Percentiles rank a stretch among this genome's conserved stretches.
These are phyloP conservation scores for Copidosoma aretas DNA, from an alignment of 2,888 invertebrate species.

Conservation along the genomic window DNA sequence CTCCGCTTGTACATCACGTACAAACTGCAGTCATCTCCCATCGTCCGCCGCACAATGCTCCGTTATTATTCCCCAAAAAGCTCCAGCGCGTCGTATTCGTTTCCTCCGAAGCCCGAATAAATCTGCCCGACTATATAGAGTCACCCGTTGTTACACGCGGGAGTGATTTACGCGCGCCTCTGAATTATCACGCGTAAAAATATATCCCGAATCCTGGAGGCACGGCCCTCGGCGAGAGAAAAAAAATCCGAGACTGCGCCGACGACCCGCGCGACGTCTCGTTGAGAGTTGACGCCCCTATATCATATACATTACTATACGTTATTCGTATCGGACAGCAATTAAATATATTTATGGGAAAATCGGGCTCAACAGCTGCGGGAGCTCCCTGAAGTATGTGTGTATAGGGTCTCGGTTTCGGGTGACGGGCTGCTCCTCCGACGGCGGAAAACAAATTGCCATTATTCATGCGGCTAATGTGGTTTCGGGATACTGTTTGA, in stretches of 20 bases:
- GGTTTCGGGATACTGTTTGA: background rate
- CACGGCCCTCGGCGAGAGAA: background rate
- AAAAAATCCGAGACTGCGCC: background rate
- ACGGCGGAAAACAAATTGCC: conserved; percentile 27
- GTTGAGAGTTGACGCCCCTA: too few relatives aligned
- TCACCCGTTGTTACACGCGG: background rate
- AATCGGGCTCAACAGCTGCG: background rate
- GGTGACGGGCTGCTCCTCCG: conserved; percentile 10
- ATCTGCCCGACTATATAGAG: too few relatives aligned
- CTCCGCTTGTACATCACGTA: too few relatives aligned
- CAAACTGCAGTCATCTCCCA: too few relatives aligned
- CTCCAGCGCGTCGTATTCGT: too few relatives aligned
- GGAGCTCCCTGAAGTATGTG: too few relatives aligned
- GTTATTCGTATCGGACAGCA: too few relatives aligned
- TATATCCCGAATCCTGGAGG: background rate
- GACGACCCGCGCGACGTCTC: background rate
- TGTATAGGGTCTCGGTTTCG: too few relatives aligned
- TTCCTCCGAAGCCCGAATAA: background rate
- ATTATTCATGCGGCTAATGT: conserved; percentile 10
- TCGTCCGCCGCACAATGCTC: too few relatives aligned
- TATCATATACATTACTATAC: too few relatives aligned
- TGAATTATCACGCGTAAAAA: background rate
- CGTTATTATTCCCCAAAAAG: too few relatives aligned
- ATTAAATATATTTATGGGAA: background rate
- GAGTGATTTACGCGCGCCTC: background rate